Conservation (phyloP, 2,888 invertebrate species). For the Eurytoma adleriae region DNA sequence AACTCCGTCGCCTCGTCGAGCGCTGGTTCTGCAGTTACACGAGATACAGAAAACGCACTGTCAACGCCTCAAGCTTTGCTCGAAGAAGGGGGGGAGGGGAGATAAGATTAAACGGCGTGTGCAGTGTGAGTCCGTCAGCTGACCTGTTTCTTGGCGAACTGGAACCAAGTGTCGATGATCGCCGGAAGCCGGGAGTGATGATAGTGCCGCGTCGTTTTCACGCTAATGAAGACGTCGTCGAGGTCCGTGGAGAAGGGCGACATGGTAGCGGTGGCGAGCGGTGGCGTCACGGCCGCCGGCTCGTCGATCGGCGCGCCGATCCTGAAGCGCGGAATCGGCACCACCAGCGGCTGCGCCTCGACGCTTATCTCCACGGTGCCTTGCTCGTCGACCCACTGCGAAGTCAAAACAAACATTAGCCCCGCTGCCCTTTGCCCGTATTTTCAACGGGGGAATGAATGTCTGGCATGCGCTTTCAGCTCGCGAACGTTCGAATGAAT, state of each 20-base stretch:
- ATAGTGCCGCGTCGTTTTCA: conserved; percentile 94
- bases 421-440: no score
- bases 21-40: no score
- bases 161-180: conserved; percentile 97
- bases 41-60: not conserved
- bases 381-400: conserved; percentile 65
- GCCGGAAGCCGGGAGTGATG: conserved; percentile 90
- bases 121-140: conserved; percentile 7
- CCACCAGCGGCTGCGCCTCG: conserved; percentile 64
- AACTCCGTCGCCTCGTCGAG: no score
- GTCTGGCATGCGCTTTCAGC: no score
- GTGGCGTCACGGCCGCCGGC: conserved; percentile 69
- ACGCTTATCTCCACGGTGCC: conserved; percentile 58
- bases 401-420: conserved; percentile 7
- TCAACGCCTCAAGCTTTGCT: not conserved
- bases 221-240: conserved; percentile 95
- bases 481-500: no score
- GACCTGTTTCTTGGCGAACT: conserved; percentile 90
- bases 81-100: no score
- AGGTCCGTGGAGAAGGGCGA: conserved; percentile 83
- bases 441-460: no score
- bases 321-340: conserved; percentile 52
- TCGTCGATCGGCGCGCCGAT: conserved; percentile 62
- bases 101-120: not conserved
- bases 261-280: conserved; percentile 76